These are phyloP conservation scores for Romanogobio albipinnatus DNA, from an alignment of 2,113 vertebrate species.

Conservation along the genomic window DNA sequence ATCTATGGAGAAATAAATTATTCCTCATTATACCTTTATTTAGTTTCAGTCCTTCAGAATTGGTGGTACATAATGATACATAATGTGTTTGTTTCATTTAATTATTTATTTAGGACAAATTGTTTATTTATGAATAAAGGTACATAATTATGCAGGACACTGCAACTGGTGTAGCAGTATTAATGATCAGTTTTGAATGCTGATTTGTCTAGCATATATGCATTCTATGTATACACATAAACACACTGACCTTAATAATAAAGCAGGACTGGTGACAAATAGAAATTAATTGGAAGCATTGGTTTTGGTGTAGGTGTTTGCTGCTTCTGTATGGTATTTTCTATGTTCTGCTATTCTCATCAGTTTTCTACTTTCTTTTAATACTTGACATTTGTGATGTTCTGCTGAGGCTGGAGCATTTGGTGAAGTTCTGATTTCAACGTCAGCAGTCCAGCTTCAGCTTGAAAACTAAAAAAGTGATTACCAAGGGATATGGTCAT, in stretches of 20 bases:
- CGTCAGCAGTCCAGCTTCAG: slow-evolving; percentile 14
- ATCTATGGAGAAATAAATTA: not conserved
- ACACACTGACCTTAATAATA: not conserved
- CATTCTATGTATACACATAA: not conserved
- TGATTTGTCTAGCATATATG: not conserved
- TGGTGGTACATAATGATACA: not conserved
- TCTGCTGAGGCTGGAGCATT: slow-evolving; percentile 37
- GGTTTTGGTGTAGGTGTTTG: slow-evolving; percentile 2
- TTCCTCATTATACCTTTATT: not conserved
- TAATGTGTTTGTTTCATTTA: not conserved
- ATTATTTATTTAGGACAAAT: slow-evolving; percentile 10
- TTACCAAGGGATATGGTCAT: slow-evolving; percentile 18
- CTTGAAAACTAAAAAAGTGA: slow-evolving; percentile 28
- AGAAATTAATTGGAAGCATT: not conserved
- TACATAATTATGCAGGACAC: not conserved
- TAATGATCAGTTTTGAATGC: not conserved
- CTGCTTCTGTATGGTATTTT: not conserved
- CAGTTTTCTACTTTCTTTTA: not conserved
- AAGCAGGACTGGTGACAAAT: not conserved
- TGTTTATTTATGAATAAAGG: not conserved
- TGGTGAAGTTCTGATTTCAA: slow-evolving; percentile 41
- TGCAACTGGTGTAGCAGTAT: not conserved
- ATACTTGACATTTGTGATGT: slow-evolving; percentile 5
- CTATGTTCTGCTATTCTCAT: not conserved
- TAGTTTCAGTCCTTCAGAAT: not conserved